Evolutionary conservation across 1,140 invertebrate genomes (phyloP), one percentile per base, ranked within the genome.

Genomic region (Mya arenaria): DNA sequence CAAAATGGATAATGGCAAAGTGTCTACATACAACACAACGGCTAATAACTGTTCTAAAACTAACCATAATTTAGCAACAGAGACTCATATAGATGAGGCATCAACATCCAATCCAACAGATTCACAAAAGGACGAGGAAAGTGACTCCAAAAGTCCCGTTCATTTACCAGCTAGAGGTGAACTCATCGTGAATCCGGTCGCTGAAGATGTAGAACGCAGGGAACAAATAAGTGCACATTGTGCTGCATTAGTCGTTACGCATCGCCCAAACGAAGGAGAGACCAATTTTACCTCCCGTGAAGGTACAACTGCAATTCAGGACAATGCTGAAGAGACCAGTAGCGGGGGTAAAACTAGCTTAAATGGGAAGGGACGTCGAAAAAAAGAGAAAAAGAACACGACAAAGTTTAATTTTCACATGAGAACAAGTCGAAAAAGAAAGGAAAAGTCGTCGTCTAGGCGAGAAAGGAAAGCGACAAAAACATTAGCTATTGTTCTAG

Each of bases 401-500:
- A 92, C 98, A 97, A 94, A 98, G 98, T 94, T 94, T 84, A 91
- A 92, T 79, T 92, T 91, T 87, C 90, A 90, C 62, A 90, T 90
- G 89, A 73, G 88, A 66, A 91, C 88, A 52, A 91, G 89, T 84
- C 71, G 89, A 79, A 91, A 90, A 87, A 82, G 89, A 23, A 91
- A 91, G 83, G 90, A 90, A 90, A 98, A 98, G 90, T 98, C 97
- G 30, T 97, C 97, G 0, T 97, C 97, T 1, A 98, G 97, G 91
- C 97, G 97, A 90, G 99, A 99, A 92, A 95, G 98, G 81, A 99
- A 99, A 93, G 98, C 99, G n/a, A 99, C 99, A 5, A 99, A 99
- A 94, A 99, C 99, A 19, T 93, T 99, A 41, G 98, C 98, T 82
- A 99, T 99, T 92, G 99, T 99, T 84, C 95, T 99, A 91, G 98